phyloP scores from a whole-genome alignment of 2,797 vertebrate genomes.

The Pitangus sulphuratus region DNA sequence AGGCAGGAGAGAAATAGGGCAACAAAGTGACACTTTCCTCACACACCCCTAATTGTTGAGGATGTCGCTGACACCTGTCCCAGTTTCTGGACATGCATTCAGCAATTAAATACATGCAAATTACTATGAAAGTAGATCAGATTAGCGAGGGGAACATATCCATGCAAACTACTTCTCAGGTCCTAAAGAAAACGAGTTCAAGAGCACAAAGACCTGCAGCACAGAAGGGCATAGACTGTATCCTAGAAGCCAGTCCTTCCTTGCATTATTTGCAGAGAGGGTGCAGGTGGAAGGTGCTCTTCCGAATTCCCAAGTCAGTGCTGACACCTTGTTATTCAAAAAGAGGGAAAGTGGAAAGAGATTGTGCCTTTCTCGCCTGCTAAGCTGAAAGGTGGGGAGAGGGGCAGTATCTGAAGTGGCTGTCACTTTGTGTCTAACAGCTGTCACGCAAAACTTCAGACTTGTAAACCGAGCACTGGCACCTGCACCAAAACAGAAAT shows the following conservation, averaged over 20 bases:
- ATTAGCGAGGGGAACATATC: constrained; percentile 2
- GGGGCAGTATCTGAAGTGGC: background rate
- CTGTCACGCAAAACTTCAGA: background rate
- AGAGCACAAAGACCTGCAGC: background rate
- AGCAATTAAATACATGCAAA: constrained; percentile 64
- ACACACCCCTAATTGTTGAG: background rate
- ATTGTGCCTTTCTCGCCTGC: background rate
- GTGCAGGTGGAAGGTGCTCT: background rate
- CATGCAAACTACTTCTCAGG: background rate
- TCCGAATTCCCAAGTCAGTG: background rate
- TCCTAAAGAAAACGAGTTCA: constrained; percentile 34
- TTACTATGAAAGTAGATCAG: constrained; percentile 57
- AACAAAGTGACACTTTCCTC: background rate
- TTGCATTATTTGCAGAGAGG: background rate
- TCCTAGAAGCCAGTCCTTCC: background rate
- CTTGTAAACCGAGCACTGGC: background rate
- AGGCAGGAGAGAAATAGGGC: constrained; percentile 28
- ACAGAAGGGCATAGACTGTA: background rate
- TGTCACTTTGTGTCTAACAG: background rate
- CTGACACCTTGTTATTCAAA: background rate
- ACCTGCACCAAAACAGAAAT: constrained; percentile 1
- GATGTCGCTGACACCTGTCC: constrained; percentile 10
- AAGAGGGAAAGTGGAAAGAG: background rate
- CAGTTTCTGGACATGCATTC: constrained; percentile 38
- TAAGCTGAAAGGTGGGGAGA: background rate